Conservation (phyloP, 2,797 vertebrate species). For the Lagothrix lagotricha region DNA sequence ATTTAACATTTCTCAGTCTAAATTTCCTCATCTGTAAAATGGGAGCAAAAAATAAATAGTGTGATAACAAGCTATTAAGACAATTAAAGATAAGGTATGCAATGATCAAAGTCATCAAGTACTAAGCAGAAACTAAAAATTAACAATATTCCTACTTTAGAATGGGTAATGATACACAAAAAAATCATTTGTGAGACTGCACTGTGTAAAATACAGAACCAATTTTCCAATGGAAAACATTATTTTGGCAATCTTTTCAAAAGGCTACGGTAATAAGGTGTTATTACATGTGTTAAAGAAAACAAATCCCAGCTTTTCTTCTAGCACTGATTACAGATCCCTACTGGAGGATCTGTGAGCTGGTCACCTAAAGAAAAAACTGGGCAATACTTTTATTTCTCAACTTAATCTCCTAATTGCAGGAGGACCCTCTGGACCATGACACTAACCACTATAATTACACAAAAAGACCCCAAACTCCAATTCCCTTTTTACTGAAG, state of each 20-base stretch:
- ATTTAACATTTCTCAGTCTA: constrained; percentile 22
- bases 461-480: neutral
- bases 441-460: neutral
- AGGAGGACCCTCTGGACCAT: neutral
- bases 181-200: neutral
- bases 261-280: neutral
- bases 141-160: neutral
- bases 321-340: neutral
- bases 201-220: neutral
- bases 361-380: neutral
- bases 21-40: constrained; percentile 22
- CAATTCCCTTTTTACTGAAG: neutral
- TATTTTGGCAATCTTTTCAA: neutral
- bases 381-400: constrained; percentile 13
- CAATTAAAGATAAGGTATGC: neutral
- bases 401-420: neutral
- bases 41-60: neutral
- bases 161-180: neutral
- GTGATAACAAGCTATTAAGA: neutral
- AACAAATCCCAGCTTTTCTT: constrained; percentile 5
- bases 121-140: neutral
- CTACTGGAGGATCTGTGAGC: neutral
- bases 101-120: neutral
- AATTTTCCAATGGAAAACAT: neutral
- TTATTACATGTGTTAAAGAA: neutral